phyloP scores from a whole-genome alignment of 2,888 invertebrate genomes.

The Thymelicus sylvestris region DNA sequence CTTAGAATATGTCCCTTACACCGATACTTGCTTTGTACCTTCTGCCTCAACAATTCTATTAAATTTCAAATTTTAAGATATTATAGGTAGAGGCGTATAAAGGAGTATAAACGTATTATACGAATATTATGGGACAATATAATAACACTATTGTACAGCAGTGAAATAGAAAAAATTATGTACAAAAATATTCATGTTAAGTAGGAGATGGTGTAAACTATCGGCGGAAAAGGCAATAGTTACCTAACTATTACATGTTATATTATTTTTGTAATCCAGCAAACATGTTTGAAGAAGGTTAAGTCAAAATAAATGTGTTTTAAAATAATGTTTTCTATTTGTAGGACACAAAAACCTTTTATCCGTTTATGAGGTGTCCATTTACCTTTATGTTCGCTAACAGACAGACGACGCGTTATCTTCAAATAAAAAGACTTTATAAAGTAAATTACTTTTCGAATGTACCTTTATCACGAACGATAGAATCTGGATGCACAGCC shows the following conservation, averaged over 20 bases:
- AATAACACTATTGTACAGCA: too few relatives aligned
- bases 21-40: background rate
- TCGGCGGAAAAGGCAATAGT: too few relatives aligned
- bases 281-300: too few relatives aligned
- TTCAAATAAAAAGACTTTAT: background rate
- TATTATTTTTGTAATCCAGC: background rate
- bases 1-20: conserved; percentile 1
- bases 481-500: conserved; percentile 5
- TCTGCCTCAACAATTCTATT: background rate
- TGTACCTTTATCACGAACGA: conserved; percentile 38
- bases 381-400: background rate
- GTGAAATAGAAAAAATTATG: too few relatives aligned
- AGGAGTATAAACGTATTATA: too few relatives aligned
- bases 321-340: background rate
- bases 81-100: too few relatives aligned
- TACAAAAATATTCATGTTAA: too few relatives aligned
- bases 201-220: too few relatives aligned
- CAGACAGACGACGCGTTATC: background rate
- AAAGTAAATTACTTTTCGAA: conserved; percentile 1
- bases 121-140: too few relatives aligned
- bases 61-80: background rate
- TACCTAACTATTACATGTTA: background rate
- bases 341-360: background rate
- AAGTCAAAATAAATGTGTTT: too few relatives aligned
- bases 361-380: background rate